Percentiles rank a stretch among this genome's conserved stretches.
Evolutionary conservation across 2,797 vertebrate genomes (phyloP).

Genomic region (Neomorphus geoffroyi): DNA sequence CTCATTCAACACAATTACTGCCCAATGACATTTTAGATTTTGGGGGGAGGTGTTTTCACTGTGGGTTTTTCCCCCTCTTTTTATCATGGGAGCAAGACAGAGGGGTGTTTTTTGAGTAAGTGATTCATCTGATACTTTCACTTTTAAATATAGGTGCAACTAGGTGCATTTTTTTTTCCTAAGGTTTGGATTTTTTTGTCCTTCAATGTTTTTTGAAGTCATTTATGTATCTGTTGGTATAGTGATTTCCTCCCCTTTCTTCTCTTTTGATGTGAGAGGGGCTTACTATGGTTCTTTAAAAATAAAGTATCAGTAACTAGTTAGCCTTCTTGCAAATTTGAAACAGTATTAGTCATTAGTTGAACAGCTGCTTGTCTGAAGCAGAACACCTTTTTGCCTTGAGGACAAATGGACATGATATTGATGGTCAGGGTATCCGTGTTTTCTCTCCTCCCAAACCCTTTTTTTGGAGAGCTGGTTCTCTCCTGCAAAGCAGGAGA

Average conservation of each 20-base stretch:
- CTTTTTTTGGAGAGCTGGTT: background rate
- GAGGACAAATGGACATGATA: background rate
- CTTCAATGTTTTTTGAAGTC: background rate
- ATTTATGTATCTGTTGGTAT: background rate
- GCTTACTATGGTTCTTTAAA: background rate
- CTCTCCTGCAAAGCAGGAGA: background rate
- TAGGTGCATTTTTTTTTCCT: background rate
- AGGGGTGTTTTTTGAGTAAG: background rate
- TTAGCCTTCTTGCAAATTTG: background rate
- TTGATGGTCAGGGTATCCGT: background rate
- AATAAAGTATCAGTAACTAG: background rate
- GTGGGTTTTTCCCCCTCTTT: background rate
- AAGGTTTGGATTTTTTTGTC: background rate
- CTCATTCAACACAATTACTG: background rate
- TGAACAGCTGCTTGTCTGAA: background rate
- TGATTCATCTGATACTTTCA: slow-evolving; percentile 9
- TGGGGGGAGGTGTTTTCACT: background rate
- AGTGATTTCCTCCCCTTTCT: background rate
- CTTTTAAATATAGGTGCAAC: slow-evolving; percentile 14
- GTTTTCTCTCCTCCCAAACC: background rate
- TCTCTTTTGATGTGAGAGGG: background rate
- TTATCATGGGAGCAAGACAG: background rate
- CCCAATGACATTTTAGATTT: background rate
- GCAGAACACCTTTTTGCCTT: background rate
- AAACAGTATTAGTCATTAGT: background rate